phyloP scores from a whole-genome alignment of 2,888 invertebrate genomes.

The Fissipunctia ypsillon region DNA sequence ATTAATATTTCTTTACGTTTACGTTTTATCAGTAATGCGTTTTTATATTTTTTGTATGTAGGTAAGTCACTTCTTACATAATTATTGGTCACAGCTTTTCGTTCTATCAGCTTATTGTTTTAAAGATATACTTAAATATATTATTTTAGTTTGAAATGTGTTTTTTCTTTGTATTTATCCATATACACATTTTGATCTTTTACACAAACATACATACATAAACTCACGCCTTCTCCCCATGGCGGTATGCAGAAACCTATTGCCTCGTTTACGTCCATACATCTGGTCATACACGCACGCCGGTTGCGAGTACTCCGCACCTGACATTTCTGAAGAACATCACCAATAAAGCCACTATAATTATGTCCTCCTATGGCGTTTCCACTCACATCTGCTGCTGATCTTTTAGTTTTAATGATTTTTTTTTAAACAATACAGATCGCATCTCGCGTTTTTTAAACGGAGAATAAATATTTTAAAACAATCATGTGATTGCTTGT shows the following conservation, averaged over 20 bases:
- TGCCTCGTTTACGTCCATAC: too few relatives aligned
- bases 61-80: neutral
- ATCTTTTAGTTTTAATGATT: neutral
- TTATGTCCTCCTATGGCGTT: too few relatives aligned
- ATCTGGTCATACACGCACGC: too few relatives aligned
- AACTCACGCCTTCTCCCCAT: too few relatives aligned
- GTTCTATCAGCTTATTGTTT: neutral
- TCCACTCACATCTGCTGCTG: too few relatives aligned
- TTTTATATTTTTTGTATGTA: neutral
- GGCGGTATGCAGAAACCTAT: too few relatives aligned
- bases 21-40: neutral
- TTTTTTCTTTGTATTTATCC: neutral
- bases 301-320: too few relatives aligned
- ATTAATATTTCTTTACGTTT: neutral
- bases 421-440: neutral
- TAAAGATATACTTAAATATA: neutral
- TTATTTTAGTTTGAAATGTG: slow-evolving; percentile 8
- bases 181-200: too few relatives aligned
- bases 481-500: neutral
- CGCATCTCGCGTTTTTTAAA: neutral
- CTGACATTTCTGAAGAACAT: too few relatives aligned
- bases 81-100: neutral
- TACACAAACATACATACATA: too few relatives aligned
- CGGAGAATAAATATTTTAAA: neutral
- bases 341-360: too few relatives aligned